phyloP scores from a whole-genome alignment of 2,888 invertebrate species.

The Sesia apiformis region DNA sequence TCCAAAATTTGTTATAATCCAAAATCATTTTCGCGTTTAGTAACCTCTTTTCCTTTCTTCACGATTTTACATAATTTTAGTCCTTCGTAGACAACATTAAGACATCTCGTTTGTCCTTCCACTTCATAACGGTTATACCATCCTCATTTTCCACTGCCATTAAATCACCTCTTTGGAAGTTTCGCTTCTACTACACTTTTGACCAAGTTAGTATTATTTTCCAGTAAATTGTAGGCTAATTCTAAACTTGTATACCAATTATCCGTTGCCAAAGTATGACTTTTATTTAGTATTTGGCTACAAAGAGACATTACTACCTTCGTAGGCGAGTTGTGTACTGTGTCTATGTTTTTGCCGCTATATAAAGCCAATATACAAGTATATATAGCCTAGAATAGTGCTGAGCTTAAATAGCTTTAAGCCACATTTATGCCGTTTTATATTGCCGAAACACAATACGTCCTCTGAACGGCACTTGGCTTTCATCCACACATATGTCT shows the following conservation, averaged over 20 bases:
- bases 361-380: constrained; percentile 1
- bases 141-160: constrained; percentile 15
- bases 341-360: background rate
- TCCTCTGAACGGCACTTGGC: no score
- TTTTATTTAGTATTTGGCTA: constrained; percentile 10
- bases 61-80: constrained; percentile 11
- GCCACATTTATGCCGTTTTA: no score
- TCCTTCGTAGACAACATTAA: constrained; percentile 28
- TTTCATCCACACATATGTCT: no score
- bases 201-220: constrained; percentile 15
- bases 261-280: constrained; percentile 15
- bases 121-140: constrained; percentile 16
- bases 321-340: constrained; percentile 3
- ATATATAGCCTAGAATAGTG: no score
- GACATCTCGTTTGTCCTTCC: constrained; percentile 22
- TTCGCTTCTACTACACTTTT: constrained; percentile 14
- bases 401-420: no score
- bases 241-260: constrained; percentile 17
- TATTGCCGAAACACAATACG: no score
- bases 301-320: constrained; percentile 11
- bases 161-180: constrained; percentile 16
- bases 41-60: constrained; percentile 16
- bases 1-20: constrained; percentile 30
- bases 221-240: constrained; percentile 14
- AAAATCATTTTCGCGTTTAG: constrained; percentile 18